Conservation (phyloP, 1,140 invertebrate genomes). For the Drusus annulatus region DNA sequence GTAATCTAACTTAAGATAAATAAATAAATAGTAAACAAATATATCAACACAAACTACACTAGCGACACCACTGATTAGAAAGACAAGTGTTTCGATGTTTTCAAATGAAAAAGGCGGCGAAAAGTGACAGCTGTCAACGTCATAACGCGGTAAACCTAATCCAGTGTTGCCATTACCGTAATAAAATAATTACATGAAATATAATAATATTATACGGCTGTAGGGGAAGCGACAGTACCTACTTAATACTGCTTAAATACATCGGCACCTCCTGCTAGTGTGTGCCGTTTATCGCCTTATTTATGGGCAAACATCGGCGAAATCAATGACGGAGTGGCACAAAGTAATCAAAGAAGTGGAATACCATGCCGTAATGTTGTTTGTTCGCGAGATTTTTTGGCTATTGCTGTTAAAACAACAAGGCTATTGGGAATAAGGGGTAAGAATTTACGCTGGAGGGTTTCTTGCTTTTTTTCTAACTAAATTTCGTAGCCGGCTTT, state of each 20-base stretch:
- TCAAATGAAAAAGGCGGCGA: not conserved
- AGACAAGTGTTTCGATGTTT: too few relatives aligned
- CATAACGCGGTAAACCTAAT: slow-evolving; percentile 24
- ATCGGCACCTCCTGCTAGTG: not conserved
- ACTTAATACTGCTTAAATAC: not conserved
- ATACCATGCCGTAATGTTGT: not conserved
- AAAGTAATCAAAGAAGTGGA: slow-evolving; percentile 29
- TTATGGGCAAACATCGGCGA: slow-evolving; percentile 11
- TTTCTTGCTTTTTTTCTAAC: too few relatives aligned
- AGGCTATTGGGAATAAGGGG: not conserved
- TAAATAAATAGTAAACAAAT: too few relatives aligned
- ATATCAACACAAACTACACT: too few relatives aligned
- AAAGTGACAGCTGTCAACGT: slow-evolving; percentile 12
- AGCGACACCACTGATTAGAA: too few relatives aligned
- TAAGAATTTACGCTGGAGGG: not conserved
- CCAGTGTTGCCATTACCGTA: slow-evolving; percentile 27
- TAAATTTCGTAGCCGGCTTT: too few relatives aligned
- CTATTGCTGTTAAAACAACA: too few relatives aligned
- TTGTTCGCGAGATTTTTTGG: not conserved
- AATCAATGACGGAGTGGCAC: not conserved
- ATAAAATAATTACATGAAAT: slow-evolving; percentile 25
- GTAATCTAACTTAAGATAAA: too few relatives aligned
- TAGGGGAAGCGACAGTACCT: slow-evolving; percentile 4
- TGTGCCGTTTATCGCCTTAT: not conserved
- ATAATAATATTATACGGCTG: not conserved